These are phyloP conservation scores for Phaedon cochleariae DNA, from an alignment of 2,888 invertebrate genomes.

Conservation along the genomic window DNA sequence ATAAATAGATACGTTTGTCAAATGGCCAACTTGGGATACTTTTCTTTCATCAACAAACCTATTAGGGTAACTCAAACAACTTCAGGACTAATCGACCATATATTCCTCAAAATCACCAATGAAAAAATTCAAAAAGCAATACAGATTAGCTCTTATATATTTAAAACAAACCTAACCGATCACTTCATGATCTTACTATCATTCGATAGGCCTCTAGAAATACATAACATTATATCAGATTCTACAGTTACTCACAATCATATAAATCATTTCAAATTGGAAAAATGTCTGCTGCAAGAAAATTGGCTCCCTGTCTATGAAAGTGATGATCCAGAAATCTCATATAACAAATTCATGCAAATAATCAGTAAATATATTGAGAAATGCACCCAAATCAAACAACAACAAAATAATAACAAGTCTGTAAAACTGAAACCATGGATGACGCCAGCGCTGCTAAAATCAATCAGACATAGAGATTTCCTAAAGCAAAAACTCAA, in stretches of 20 bases:
- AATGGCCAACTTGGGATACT: conserved; percentile 8
- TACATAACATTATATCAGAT: too few relatives aligned
- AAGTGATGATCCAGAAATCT: not conserved
- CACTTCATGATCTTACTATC: not conserved
- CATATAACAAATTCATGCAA: not conserved
- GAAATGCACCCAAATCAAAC: not conserved
- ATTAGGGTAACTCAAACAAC: not conserved
- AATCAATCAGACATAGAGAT: not conserved
- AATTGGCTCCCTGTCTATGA: not conserved
- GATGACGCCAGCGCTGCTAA: not conserved
- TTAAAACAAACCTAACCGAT: not conserved
- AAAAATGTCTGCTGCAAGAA: not conserved
- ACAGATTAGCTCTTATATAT: not conserved
- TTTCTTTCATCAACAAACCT: conserved; percentile 4
- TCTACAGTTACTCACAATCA: too few relatives aligned
- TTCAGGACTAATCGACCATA: conserved; percentile 2
- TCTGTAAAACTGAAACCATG: not conserved
- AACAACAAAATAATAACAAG: not conserved
- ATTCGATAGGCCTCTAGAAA: not conserved
- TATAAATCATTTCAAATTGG: not conserved
- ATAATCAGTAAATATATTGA: not conserved
- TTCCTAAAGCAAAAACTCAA: not conserved
- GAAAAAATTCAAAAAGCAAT: not conserved
- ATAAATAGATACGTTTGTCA: not conserved
- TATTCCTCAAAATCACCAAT: not conserved